Base-by-base conservation (phyloP, 92 coral and sea anemone species). In the Ricordea florida region DNA sequence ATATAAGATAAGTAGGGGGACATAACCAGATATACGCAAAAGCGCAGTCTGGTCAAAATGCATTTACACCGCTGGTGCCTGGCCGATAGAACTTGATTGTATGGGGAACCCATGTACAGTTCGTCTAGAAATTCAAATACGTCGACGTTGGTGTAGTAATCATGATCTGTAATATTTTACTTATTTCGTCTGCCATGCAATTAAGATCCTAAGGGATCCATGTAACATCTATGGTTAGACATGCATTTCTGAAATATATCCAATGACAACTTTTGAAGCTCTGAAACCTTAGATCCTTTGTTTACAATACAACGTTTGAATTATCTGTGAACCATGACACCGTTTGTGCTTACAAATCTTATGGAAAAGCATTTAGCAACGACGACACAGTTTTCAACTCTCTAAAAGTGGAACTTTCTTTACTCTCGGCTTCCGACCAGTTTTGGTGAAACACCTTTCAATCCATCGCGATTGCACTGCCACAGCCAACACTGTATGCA, bases 41-140 rank as follows among this genome's bases (percentile, higher is more conserved):
- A n/a, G n/a, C n/a, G n/a, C n/a, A n/a, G n/a, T n/a, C n/a, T n/a
- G n/a, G 68, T 10, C 10, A 31, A 45, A 86, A 86, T n/a, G 89
- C 93, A 14, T 87, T 81, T 0, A 75, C 88, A n/a, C 92, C 92
- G 26, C 70, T 63, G 15, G 85, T 68, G 8, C 85, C 85, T 14
- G 82, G 82, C 48, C 82, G 85, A 40, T 57, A 87, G 28, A 16
- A 68, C 24, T 62, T n/a, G 17, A 27, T 15, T 3, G 66, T 42
- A 66, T 80, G 83, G 9, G 80, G 92, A 26, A 69, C 84, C 84
- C 80, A 86, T 17, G 49, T 4, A 10, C 23, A 26, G 69, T 86
- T n/a, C n/a, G n/a, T n/a, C n/a, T n/a, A n/a, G n/a, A n/a, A n/a
- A n/a, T n/a, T n/a, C n/a, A n/a, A n/a, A n/a, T n/a, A n/a, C 92